These are phyloP conservation scores for Agrochola lychnidis DNA, from an alignment of 2,888 invertebrate genomes.

Conservation along the genomic window DNA sequence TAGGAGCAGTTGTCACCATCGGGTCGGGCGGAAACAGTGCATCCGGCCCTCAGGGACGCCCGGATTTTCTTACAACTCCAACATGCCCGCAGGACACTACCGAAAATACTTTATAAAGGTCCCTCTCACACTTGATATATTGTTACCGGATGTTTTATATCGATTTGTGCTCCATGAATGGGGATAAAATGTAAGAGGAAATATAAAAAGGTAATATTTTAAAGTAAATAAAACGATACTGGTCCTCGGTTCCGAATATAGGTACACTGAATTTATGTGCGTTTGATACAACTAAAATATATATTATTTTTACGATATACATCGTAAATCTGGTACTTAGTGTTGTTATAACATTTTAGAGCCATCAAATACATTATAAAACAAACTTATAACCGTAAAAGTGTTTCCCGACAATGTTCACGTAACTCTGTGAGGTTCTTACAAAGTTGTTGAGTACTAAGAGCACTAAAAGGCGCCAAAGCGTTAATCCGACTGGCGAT, in stretches of 20 bases:
- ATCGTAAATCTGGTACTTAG: constrained; percentile 59
- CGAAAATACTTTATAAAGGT: constrained; percentile 82
- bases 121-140: constrained; percentile 80
- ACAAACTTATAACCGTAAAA: constrained; percentile 69
- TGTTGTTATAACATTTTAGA: constrained; percentile 61
- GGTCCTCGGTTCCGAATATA: constrained; percentile 25
- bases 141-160: constrained; percentile 82
- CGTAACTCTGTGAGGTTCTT: constrained; percentile 78
- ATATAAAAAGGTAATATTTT: constrained; percentile 64
- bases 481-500: constrained; percentile 86
- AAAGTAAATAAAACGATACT: constrained; percentile 60
- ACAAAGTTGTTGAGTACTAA: constrained; percentile 80
- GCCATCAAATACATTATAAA: constrained; percentile 67
- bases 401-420: constrained; percentile 63
- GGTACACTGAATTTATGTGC: constrained; percentile 47
- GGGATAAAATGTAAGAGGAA: constrained; percentile 69
- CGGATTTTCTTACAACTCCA: constrained; percentile 78
- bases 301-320: constrained; percentile 55
- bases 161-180: constrained; percentile 77
- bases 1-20: constrained; percentile 74
- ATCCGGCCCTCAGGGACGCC: constrained; percentile 76
- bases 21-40: constrained; percentile 76
- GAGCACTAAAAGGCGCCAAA: constrained; percentile 80
- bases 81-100: constrained; percentile 80
- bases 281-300: constrained; percentile 56